Conservation (phyloP, 2,113 vertebrate genomes). For the Kobus ellipsiprymnus region DNA sequence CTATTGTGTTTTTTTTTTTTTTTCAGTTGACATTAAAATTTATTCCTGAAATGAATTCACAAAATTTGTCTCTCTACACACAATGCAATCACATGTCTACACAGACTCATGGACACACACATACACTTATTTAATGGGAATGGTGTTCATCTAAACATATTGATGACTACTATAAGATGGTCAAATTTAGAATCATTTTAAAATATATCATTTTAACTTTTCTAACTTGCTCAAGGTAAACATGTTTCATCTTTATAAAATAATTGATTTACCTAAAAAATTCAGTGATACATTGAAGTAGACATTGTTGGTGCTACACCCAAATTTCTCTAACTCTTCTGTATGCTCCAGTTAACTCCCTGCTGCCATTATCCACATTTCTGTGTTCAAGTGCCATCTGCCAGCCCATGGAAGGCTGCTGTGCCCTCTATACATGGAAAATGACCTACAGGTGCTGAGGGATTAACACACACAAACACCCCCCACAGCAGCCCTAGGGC, state of each 20-base stretch:
- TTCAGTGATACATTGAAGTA: background rate
- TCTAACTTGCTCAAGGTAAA: background rate
- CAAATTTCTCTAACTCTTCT: background rate
- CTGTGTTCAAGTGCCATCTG: background rate
- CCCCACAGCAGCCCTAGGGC: background rate
- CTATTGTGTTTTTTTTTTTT: background rate
- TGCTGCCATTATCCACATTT: background rate
- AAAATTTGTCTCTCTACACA: background rate
- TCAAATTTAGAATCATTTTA: background rate
- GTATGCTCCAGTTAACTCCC: background rate
- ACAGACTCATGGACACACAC: background rate
- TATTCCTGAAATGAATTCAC: background rate
- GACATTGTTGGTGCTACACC: background rate
- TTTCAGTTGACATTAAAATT: background rate
- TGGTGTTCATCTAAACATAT: background rate
- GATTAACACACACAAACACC: background rate
- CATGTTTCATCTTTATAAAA: background rate
- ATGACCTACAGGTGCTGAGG: background rate
- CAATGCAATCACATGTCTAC: background rate
- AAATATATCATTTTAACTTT: background rate
- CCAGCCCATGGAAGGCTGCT: background rate
- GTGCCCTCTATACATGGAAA: fast-evolving
- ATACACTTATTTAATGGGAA: background rate
- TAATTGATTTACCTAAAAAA: background rate
- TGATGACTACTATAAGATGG: background rate